Base-by-base conservation (phyloP, 1,140 invertebrate genomes). In the Musca vetustissima region DNA sequence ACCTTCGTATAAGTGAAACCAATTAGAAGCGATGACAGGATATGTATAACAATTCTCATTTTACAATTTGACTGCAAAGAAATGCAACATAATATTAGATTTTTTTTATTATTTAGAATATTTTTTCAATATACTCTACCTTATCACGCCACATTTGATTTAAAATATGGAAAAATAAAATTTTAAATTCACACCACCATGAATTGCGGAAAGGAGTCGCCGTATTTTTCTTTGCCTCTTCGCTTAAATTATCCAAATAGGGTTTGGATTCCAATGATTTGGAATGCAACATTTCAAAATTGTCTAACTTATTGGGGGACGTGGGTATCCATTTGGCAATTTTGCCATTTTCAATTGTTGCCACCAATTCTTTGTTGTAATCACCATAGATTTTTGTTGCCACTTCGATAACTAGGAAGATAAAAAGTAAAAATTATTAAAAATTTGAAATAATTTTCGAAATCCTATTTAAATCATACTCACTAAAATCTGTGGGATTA, bases 401-500 rank as follows among this genome's bases (percentile, higher is more conserved):
- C 13, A 92, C 88, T 84, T 94, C 92, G 67, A 93, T 90, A 50
- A 93, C 91, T 92, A 73, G 28, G 8, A 28, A 28, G 28, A 28
- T 28, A 28, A 28, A 28, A 28, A 28, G 8, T 8, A 28, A 28
- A 28, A 28, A 8, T 8, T 8, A 28, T n/a, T n/a, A n/a, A n/a
- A n/a, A n/a, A n/a, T n/a, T n/a, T n/a, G n/a, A n/a, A n/a, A n/a
- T n/a, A n/a, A n/a, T n/a, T n/a, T n/a, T n/a, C n/a, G n/a, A n/a
- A n/a, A n/a, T n/a, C n/a, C n/a, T n/a, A n/a, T n/a, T n/a, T n/a
- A n/a, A n/a, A n/a, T n/a, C n/a, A 55, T 15, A 84, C 86, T 89
- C 83, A 93, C 91, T 86, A 76, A 93, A 94, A 83, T 94, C 92
- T 1, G 92, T 91, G 3, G 92, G 92, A 81, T 93, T 93, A 73